Evolutionary conservation across 2,113 vertebrate genomes (phyloP).

Genomic region (Zosterops hypoxanthus): DNA sequence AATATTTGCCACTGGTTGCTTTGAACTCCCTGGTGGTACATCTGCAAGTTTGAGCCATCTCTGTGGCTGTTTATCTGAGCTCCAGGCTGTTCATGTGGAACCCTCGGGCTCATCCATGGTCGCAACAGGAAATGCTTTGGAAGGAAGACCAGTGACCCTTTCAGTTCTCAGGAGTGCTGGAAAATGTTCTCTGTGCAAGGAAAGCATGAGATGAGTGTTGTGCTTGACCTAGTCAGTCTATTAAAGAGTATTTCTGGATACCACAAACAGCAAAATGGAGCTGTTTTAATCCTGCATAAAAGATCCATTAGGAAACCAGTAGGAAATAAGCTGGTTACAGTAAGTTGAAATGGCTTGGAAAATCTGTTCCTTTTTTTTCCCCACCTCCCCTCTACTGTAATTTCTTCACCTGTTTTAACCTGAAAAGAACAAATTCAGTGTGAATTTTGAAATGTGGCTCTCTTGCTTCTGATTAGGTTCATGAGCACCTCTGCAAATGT

Average conservation of each 20-base stretch:
- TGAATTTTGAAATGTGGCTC: not conserved
- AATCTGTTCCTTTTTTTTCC: not conserved
- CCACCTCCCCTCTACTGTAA: not conserved
- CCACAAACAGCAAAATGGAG: not conserved
- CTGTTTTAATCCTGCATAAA: not conserved
- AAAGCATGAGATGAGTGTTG: not conserved
- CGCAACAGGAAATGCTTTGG: not conserved
- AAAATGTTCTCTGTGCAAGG: not conserved
- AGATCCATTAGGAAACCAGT: not conserved
- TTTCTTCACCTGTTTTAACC: not conserved
- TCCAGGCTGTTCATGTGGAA: not conserved
- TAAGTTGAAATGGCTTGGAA: not conserved
- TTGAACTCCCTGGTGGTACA: not conserved
- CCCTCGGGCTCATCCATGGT: fast-evolving
- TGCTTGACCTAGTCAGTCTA: not conserved
- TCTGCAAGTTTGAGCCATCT: not conserved
- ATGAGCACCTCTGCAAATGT: not conserved
- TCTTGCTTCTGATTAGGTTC: not conserved
- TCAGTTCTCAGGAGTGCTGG: not conserved
- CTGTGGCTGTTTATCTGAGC: not conserved
- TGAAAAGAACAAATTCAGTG: not conserved
- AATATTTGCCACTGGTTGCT: not conserved
- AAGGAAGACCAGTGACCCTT: not conserved
- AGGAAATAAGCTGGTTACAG: not conserved
- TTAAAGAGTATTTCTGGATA: not conserved